Evolutionary conservation across 2,888 invertebrate species (phyloP).

Genomic region (Xestoiulus laeticollis): DNA sequence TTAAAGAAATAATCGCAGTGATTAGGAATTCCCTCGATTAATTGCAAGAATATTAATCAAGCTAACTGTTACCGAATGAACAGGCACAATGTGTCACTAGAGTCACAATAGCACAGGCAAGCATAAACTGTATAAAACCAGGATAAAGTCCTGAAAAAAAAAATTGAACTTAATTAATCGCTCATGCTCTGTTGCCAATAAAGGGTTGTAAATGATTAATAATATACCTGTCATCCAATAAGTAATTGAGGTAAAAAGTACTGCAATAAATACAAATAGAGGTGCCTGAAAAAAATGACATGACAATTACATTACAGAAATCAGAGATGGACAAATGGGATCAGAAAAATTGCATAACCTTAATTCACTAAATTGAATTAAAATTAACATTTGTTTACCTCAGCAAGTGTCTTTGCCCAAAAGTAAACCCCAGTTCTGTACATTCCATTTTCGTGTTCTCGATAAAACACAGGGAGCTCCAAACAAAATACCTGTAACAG

Average conservation of each 20-base stretch:
- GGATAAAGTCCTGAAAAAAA: constrained; percentile 60
- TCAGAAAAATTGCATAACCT: neutral
- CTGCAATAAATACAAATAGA: constrained; percentile 81
- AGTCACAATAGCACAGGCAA: constrained; percentile 74
- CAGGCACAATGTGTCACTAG: constrained; percentile 89
- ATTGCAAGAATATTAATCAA: neutral
- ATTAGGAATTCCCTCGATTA: neutral
- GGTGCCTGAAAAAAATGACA: constrained; percentile 69
- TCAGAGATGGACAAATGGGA: neutral
- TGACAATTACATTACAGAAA: neutral
- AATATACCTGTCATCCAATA: constrained; percentile 85
- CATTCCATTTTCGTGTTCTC: constrained; percentile 89
- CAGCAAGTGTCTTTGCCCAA: constrained; percentile 87
- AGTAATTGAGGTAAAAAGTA: constrained; percentile 81
- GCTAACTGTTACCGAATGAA: constrained; percentile 76
- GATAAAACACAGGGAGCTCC: constrained; percentile 86
- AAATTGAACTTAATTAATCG: constrained; percentile 21
- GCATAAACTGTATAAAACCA: constrained; percentile 67
- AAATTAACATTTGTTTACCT: constrained; percentile 64
- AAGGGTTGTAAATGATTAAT: neutral
- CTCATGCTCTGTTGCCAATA: neutral
- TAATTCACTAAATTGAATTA: neutral
- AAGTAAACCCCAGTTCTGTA: constrained; percentile 92
- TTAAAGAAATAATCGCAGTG: neutral
- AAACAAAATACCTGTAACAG: constrained; percentile 83